Percentiles rank a stretch among this genome's conserved stretches.
phyloP scores from a whole-genome alignment of 2,797 vertebrate genomes.

The Hirundo rustica region DNA sequence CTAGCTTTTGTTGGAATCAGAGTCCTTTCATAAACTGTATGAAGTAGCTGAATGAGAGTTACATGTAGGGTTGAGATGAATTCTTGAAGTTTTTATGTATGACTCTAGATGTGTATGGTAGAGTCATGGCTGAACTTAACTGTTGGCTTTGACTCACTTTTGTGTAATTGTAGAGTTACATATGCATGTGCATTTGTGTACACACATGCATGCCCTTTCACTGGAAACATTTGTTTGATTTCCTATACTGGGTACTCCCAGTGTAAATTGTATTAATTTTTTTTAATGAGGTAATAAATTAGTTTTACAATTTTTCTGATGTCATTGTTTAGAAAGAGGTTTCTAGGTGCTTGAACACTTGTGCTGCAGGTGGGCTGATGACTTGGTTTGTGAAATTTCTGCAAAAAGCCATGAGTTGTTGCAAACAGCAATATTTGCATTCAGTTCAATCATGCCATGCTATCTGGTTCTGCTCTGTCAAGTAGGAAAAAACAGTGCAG shows the following conservation, averaged over 20 bases:
- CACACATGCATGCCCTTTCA: not conserved
- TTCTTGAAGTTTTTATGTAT: not conserved
- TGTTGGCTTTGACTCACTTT: not conserved
- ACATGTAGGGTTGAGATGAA: not conserved
- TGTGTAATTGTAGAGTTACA: not conserved
- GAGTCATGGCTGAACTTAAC: not conserved
- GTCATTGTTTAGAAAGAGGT: not conserved
- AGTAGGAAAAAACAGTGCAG: constrained; percentile 55
- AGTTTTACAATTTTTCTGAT: not conserved
- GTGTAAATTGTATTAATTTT: not conserved
- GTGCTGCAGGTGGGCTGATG: not conserved
- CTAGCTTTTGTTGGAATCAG: not conserved
- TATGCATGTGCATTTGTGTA: not conserved
- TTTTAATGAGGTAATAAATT: not conserved
- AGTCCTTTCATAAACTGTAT: not conserved
- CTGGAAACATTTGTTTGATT: not conserved
- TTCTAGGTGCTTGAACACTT: not conserved
- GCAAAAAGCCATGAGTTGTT: not conserved
- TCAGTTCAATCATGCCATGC: not conserved
- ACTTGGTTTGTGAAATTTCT: not conserved
- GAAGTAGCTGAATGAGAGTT: not conserved
- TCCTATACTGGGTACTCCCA: not conserved
- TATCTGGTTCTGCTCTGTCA: constrained; percentile 19
- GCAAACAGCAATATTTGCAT: constrained; percentile 37
- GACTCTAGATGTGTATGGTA: not conserved